phyloP scores from a whole-genome alignment of 2,113 vertebrate species.

The Elachura formosa region DNA sequence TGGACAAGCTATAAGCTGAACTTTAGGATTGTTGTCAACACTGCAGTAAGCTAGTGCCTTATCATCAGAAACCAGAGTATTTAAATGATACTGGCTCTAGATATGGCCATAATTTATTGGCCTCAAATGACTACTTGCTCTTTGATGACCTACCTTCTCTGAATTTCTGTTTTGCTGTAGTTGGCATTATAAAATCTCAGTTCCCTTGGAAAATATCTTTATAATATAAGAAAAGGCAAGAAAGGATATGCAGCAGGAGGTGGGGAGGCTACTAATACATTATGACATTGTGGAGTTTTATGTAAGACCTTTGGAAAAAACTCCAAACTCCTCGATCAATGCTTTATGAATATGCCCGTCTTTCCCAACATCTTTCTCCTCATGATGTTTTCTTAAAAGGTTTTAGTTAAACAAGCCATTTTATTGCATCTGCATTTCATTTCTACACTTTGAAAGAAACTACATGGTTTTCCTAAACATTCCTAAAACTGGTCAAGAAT shows the following conservation, averaged over 20 bases:
- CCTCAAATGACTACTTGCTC: not conserved
- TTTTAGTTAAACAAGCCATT: not conserved
- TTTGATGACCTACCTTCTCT: not conserved
- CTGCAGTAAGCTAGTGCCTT: constrained; percentile 33
- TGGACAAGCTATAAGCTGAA: constrained; percentile 10
- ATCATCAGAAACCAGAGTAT: constrained; percentile 64
- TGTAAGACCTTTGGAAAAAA: not conserved
- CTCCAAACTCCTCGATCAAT: not conserved
- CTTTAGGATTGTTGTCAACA: constrained; percentile 52
- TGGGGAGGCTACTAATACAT: not conserved
- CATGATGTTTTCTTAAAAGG: not conserved
- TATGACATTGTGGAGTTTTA: not conserved
- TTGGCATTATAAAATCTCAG: constrained; percentile 27
- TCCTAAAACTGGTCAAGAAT: not conserved
- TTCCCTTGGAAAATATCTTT: not conserved
- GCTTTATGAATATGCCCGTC: not conserved
- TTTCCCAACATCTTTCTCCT: not conserved
- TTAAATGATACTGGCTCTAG: constrained; percentile 56
- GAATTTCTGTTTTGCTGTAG: constrained; percentile 26
- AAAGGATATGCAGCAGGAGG: not conserved
- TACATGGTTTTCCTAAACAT: not conserved
- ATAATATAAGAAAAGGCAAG: not conserved
- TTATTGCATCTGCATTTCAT: not conserved
- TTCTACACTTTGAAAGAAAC: not conserved
- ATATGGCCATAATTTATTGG: constrained; percentile 52